These are phyloP conservation scores for Brachypalpus laphriformis DNA, from an alignment of 2,888 invertebrate genomes.

Conservation along the genomic window DNA sequence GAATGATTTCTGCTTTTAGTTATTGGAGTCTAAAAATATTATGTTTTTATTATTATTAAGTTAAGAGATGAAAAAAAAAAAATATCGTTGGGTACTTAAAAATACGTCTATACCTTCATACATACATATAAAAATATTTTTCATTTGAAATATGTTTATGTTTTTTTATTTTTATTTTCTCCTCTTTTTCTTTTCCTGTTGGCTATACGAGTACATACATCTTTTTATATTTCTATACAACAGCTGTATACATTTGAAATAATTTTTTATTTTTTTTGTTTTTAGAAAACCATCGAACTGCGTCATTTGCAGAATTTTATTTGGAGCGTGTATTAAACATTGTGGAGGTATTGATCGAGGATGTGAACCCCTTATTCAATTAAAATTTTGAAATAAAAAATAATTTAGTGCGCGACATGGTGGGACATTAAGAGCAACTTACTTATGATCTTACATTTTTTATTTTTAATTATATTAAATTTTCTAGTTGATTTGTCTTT, in stretches of 20 bases:
- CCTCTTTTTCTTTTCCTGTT: constrained; percentile 4
- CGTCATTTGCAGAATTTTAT: constrained; percentile 46
- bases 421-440: constrained; percentile 27
- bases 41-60: constrained; percentile 40
- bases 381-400: constrained; percentile 14
- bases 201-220: constrained; percentile 13
- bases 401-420: constrained; percentile 7
- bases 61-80: constrained; percentile 9
- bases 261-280: neutral
- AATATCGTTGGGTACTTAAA: constrained; percentile 20
- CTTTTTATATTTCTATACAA: constrained; percentile 9
- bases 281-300: constrained; percentile 29
- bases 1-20: constrained; percentile 18
- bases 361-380: neutral
- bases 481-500: constrained; percentile 83
- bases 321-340: neutral
- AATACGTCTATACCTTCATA: neutral
- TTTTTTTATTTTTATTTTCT: too few relatives aligned
- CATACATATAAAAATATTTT: constrained; percentile 15
- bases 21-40: constrained; percentile 36
- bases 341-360: neutral
- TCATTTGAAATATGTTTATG: constrained; percentile 35
- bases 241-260: constrained; percentile 35
- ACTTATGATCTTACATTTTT: neutral
- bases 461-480: neutral